Conservation (phyloP, 2,888 invertebrate species). For the Leptogaster cylindrica region DNA sequence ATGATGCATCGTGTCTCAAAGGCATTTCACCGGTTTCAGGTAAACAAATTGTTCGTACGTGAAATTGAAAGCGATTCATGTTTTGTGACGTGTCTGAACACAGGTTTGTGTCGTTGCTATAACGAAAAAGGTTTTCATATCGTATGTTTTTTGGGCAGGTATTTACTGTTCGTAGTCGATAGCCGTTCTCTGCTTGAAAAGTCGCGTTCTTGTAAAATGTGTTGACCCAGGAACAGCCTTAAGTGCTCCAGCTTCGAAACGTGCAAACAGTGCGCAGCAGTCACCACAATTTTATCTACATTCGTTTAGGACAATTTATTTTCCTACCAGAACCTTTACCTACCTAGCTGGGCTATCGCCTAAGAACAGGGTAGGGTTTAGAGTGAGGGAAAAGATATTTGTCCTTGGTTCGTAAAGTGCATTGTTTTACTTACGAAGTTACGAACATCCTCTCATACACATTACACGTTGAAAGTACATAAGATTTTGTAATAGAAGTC, state of each 20-base stretch:
- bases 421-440: too few relatives aligned
- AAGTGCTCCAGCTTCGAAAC: slow-evolving; percentile 64
- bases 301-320: too few relatives aligned
- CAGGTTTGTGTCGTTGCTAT: slow-evolving; percentile 80
- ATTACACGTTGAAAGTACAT: too few relatives aligned
- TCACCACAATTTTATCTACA: slow-evolving; percentile 67
- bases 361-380: too few relatives aligned
- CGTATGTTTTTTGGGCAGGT: too few relatives aligned
- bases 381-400: too few relatives aligned
- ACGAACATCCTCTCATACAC: too few relatives aligned
- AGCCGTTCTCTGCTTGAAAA: slow-evolving; percentile 67
- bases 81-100: slow-evolving; percentile 64
- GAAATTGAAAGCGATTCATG: slow-evolving; percentile 68
- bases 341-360: too few relatives aligned
- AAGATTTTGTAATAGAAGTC: too few relatives aligned
- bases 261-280: slow-evolving; percentile 72
- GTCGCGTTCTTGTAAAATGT: slow-evolving; percentile 65
- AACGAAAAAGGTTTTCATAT: slow-evolving; percentile 55
- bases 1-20: slow-evolving; percentile 73
- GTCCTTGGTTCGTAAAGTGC: too few relatives aligned
- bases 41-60: slow-evolving; percentile 78
- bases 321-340: too few relatives aligned
- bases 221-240: slow-evolving; percentile 68
- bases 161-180: slow-evolving; percentile 68
- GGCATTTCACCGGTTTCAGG: slow-evolving; percentile 63